phyloP scores from a whole-genome alignment of 1,140 invertebrate genomes.

The Papilio helenus region DNA sequence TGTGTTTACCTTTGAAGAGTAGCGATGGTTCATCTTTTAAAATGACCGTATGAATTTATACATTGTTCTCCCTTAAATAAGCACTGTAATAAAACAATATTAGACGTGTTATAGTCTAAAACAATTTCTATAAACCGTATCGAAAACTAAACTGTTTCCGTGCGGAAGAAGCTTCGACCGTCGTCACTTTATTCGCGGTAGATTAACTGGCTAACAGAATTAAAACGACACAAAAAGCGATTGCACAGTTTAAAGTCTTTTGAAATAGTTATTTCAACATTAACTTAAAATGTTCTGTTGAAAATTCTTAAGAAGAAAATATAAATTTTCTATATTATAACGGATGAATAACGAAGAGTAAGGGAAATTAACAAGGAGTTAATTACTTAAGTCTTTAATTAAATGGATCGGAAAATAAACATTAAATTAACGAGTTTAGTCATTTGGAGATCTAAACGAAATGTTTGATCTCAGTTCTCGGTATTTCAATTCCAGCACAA shows the following conservation, averaged over 20 bases:
- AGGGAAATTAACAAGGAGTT: neutral
- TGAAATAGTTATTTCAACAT: neutral
- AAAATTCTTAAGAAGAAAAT: neutral
- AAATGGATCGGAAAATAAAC: neutral
- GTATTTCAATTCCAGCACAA: neutral
- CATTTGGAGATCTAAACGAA: neutral
- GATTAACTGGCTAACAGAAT: conserved; percentile 1
- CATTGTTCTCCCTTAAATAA: no score
- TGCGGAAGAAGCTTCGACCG: conserved; percentile 1
- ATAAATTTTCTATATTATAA: neutral
- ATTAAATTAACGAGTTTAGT: neutral
- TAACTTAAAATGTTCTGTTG: neutral
- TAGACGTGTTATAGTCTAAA: neutral
- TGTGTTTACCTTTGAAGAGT: no score
- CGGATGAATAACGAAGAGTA: neutral
- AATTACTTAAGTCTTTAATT: neutral
- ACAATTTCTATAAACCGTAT: neutral
- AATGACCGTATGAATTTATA: no score
- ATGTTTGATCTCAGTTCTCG: neutral
- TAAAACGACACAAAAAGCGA: conserved; percentile 14
- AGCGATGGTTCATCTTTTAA: no score
- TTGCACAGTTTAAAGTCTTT: conserved; percentile 4
- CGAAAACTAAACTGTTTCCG: neutral
- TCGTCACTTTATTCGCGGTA: neutral
- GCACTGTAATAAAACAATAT: neutral